Base-by-base conservation (phyloP, 2,797 vertebrate genomes). In the Sparus aurata region DNA sequence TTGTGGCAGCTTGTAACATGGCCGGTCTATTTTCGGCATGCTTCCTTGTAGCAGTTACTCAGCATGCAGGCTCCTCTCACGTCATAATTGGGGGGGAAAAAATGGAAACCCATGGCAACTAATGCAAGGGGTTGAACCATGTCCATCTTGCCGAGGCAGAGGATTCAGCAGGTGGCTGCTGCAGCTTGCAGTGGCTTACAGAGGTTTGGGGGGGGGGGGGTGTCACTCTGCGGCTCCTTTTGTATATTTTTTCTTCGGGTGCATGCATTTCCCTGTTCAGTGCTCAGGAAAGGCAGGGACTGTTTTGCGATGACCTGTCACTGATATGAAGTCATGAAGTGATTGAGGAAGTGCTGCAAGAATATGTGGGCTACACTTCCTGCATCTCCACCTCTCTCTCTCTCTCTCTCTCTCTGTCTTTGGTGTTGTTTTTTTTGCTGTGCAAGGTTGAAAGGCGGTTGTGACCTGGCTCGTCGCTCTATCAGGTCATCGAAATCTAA, bases 91-190 rank as follows among this genome's bases (percentile, higher is more conserved):
- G 84, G 81, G 71, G 66, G 25, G 3, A 3, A 18, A 64, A 81
- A 88, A 85, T 84, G 85, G 92, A 94, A 94, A 93, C 83, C 93
- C 90, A 94, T 95, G 93, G 94, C 92, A 95, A 95, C 94, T 92
- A 94, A 94, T 93, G 91, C 87, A 93, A 25, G 87, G 79, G 91
- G 84, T 91, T 91, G 85, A 91, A 91, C 77, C 79, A 88, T 80
- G 90, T 91, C 92, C 89, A 45, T 85, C 85, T 82, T 85, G 75
- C 72, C 68, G 72, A 83, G 60, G 83, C 87, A 77, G 73, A 83
- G 75, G 80, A 77, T 90, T 84, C 88, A 80, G 83, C 89, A 82
- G 85, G 88, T 92, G 82, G 84, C 66, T 27, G 69, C 47, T 82
- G 18, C 22, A 47, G 70, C 71, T 49, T 59, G 75, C 73, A 20